phyloP scores from a whole-genome alignment of 2,797 vertebrate species.

The Delichon dasypus region DNA sequence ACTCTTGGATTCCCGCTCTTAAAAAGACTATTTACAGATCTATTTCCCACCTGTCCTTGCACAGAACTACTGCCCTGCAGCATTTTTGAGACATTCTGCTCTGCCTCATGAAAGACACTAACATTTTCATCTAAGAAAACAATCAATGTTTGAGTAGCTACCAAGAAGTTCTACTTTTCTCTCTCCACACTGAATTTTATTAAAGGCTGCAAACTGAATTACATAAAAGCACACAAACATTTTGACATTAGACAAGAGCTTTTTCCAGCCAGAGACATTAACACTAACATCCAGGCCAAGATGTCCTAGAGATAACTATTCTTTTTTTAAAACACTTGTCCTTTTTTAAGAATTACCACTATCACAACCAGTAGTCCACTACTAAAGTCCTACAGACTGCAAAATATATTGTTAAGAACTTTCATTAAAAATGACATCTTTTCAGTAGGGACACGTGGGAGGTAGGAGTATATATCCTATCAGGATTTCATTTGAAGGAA shows the following conservation, averaged over 20 bases:
- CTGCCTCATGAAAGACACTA: not conserved
- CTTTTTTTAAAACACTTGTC: not conserved
- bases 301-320: not conserved
- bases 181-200: not conserved
- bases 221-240: not conserved
- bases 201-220: not conserved
- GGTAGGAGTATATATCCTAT: not conserved
- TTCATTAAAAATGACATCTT: not conserved
- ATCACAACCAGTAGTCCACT: not conserved
- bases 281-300: not conserved
- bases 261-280: not conserved
- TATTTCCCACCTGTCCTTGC: not conserved
- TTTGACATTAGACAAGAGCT: not conserved
- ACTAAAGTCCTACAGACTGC: not conserved
- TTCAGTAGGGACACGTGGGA: not conserved
- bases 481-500: not conserved
- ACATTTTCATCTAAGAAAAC: not conserved
- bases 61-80: not conserved
- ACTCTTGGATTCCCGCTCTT: not conserved
- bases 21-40: not conserved
- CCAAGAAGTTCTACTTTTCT: not conserved
- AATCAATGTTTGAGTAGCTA: not conserved
- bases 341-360: not conserved
- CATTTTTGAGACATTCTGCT: not conserved
- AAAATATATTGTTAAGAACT: not conserved